Percentiles rank a stretch among this genome's conserved stretches.
Conservation (phyloP, 2,797 vertebrate species). For the Hippopotamyrus pictus region DNA sequence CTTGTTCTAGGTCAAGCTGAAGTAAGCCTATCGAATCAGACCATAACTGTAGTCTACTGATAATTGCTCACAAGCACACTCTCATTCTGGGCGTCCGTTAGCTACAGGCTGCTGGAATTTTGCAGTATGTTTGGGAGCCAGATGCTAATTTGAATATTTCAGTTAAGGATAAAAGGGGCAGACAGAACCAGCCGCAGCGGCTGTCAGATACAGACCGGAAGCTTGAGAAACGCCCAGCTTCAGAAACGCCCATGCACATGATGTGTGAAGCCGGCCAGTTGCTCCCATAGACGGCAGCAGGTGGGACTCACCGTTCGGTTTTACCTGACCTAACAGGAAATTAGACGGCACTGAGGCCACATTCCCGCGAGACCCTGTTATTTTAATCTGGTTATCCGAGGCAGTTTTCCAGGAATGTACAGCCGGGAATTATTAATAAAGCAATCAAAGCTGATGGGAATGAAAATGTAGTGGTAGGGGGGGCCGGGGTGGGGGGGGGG, state of each 20-base stretch:
- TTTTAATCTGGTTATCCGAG: background rate
- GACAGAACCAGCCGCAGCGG: background rate
- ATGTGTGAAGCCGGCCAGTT: background rate
- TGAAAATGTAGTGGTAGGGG: constrained; percentile 14
- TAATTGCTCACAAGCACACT: background rate
- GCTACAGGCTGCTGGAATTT: background rate
- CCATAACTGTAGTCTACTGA: background rate
- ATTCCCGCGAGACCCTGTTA: background rate
- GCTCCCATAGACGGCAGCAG: background rate
- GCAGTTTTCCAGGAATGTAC: background rate
- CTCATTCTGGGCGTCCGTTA: background rate
- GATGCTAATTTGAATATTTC: background rate
- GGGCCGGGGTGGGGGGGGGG: background rate
- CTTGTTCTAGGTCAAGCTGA: background rate
- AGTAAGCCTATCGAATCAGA: background rate
- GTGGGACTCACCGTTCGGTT: background rate
- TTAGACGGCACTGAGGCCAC: background rate
- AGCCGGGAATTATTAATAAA: background rate
- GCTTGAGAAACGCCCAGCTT: background rate
- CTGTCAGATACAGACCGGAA: background rate
- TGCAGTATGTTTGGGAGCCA: background rate
- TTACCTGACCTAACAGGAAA: background rate
- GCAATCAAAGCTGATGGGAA: constrained; percentile 11
- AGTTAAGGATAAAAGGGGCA: background rate
- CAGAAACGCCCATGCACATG: background rate